Percentiles rank a stretch among this genome's conserved stretches.
These are phyloP conservation scores for Muscidifurax raptorellus DNA, from an alignment of 1,140 invertebrate species.

Conservation along the genomic window DNA sequence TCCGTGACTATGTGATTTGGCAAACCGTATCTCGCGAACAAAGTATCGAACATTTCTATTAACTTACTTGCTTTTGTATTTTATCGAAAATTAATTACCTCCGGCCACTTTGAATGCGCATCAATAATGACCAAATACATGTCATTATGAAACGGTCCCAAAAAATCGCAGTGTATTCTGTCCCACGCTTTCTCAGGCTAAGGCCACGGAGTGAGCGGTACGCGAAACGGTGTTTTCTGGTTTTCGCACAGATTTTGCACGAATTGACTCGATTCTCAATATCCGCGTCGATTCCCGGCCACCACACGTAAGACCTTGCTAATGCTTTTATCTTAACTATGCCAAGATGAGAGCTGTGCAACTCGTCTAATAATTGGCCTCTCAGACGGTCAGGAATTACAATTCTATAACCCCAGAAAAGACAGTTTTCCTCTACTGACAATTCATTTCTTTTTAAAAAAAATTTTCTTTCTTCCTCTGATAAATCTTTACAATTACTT, in stretches of 20 bases:
- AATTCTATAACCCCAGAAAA: conserved; percentile 61
- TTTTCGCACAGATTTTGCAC: conserved; percentile 60
- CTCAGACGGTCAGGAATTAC: conserved; percentile 66
- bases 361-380: conserved; percentile 57
- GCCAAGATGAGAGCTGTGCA: conserved; percentile 70
- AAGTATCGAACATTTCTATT: conserved; percentile 46
- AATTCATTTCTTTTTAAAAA: conserved; percentile 40
- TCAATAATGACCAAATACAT: conserved; percentile 71
- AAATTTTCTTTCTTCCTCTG: conserved; percentile 8
- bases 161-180: conserved; percentile 74
- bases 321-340: conserved; percentile 70
- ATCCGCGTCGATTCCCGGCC: conserved; percentile 70
- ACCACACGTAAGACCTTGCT: conserved; percentile 70
- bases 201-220: conserved; percentile 62
- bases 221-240: conserved; percentile 56
- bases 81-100: conserved; percentile 57
- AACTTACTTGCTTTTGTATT: conserved; percentile 35
- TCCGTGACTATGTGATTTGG: conserved; percentile 54
- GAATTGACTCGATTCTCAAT: conserved; percentile 60
- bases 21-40: conserved; percentile 52
- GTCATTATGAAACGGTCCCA: conserved; percentile 67
- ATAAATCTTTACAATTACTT: neutral
- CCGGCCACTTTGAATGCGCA: conserved; percentile 67
- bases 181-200: conserved; percentile 61
- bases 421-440: conserved; percentile 51